Percentiles rank a stretch among this genome's conserved stretches.
Evolutionary conservation across 2,888 invertebrate genomes (phyloP).

Genomic region (Amblyjoppa fuscipennis): DNA sequence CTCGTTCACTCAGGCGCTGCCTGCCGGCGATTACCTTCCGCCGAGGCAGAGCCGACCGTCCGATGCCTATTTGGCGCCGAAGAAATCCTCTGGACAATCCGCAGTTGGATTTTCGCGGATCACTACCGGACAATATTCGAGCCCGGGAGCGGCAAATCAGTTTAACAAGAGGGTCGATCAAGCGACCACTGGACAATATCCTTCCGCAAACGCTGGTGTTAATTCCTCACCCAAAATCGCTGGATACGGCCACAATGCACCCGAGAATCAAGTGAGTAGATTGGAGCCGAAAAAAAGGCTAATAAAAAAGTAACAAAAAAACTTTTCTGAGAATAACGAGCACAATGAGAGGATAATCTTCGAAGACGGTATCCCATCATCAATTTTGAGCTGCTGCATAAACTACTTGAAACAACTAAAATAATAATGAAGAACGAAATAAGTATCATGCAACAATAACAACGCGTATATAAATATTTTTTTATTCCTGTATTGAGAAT

Average conservation of each 20-base stretch:
- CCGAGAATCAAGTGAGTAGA: conserved; percentile 51
- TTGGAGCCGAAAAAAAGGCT: neutral
- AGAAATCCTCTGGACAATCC: conserved; percentile 14
- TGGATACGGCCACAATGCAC: conserved; percentile 53
- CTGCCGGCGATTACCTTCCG: conserved; percentile 85
- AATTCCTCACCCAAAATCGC: neutral
- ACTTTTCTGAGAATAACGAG: too few relatives aligned
- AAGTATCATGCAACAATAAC: too few relatives aligned
- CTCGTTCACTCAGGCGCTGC: conserved; percentile 68
- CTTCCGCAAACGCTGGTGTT: neutral
- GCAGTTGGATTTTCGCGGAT: conserved; percentile 26
- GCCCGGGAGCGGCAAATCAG: conserved; percentile 46
- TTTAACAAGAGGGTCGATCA: conserved; percentile 24
- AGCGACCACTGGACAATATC: conserved; percentile 19
- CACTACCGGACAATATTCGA: conserved; percentile 55
- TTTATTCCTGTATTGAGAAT: too few relatives aligned
- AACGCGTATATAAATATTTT: too few relatives aligned
- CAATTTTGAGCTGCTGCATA: too few relatives aligned
- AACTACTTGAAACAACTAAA: too few relatives aligned
- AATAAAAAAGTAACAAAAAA: too few relatives aligned
- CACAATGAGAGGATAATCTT: too few relatives aligned
- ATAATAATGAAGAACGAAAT: too few relatives aligned
- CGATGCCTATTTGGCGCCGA: conserved; percentile 51
- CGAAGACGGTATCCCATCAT: too few relatives aligned
- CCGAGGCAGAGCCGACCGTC: conserved; percentile 74